A percentile compares a stretch with the other conserved stretches of the same genome.
Evolutionary conservation across 2,888 invertebrate species (phyloP).

Genomic region (Ceratothoa steindachneri): DNA sequence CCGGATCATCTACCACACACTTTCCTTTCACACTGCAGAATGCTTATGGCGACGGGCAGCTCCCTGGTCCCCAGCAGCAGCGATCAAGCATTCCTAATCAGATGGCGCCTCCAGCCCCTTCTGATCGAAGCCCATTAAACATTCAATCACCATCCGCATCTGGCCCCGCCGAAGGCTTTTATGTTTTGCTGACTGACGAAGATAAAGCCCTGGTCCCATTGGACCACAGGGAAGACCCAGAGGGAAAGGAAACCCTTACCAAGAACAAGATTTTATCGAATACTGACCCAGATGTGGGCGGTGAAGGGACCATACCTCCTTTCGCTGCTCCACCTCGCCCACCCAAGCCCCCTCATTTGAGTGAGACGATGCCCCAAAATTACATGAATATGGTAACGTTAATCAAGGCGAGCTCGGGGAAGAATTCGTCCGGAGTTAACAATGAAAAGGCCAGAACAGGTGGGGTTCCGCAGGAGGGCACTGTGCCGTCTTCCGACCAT

Average conservation of each 20-base stretch:
- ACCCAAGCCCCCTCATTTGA: conserved; percentile 42
- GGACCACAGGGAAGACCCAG: neutral
- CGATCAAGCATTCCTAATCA: conserved; percentile 38
- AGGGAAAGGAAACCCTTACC: neutral
- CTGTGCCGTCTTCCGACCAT: conserved; percentile 30
- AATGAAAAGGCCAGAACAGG: conserved; percentile 27
- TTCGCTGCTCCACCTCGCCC: conserved; percentile 42
- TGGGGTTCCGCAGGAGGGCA: neutral
- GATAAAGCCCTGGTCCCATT: neutral
- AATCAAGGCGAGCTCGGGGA: conserved; percentile 20
- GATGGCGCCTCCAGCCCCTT: conserved; percentile 37
- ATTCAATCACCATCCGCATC: conserved; percentile 21
- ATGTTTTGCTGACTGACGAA: conserved; percentile 50
- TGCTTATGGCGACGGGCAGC: neutral
- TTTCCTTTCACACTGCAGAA: conserved; percentile 22
- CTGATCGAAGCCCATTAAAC: conserved; percentile 27
- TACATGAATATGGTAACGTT: conserved; percentile 40
- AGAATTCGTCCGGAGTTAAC: conserved; percentile 31
- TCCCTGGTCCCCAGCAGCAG: conserved; percentile 20
- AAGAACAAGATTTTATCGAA: neutral
- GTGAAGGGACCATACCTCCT: too few species aligned
- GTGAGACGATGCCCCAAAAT: conserved; percentile 32
- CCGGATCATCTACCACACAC: conserved; percentile 11
- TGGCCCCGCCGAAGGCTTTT: conserved; percentile 20
- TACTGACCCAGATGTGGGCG: neutral